Base-by-base conservation (phyloP, 2,888 invertebrate species). In the Luperina testacea region DNA sequence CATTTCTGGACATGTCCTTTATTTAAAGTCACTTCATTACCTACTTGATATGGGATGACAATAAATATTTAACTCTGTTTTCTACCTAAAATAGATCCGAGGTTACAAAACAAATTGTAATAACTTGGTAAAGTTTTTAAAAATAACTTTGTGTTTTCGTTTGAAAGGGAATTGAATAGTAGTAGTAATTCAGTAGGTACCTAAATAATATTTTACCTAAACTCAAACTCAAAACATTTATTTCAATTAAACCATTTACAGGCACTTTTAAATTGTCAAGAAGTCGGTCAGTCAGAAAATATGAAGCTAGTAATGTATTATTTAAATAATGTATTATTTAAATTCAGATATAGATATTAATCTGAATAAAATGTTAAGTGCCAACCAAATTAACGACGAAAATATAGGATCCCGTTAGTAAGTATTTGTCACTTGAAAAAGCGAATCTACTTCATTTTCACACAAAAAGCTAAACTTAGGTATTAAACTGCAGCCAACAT, bases 331-430 rank as follows among this genome's bases (percentile, higher is more conserved):
- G 72, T 63, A 63, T 76, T 73, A 80, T 75, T 74, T 81, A 81
- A 84, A 81, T 72, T 24, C 27, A 72, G 57, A 73, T 81, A 72
- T 72, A 11, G 78, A 75, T 85, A 75, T 75, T 45, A 59, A 64
- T 81, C 57, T 64, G 24, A 68, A 75, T 81, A 32, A 70, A 84
- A 77, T 65, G n/a, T 51, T 57, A 82, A 68, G 38, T 69, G 27
- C 51, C 63, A 74, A 75, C 51, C 63, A 74, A 75, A 84, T 77
- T 77, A 77, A 81, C 27, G 72, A 59, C 27, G 11, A 75, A 53
- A 69, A 65, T 72, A 63, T 64, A 48, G 38, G 17, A 73, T 32
- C 32, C 32, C 1, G n/a, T 64, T 32, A 57, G 24, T 59, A 69
- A n/a, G 20, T 69, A 72, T 59, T 71, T 76, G 20, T 65, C 45